Evolutionary conservation across 2,113 vertebrate species (phyloP).

Genomic region (Burhinus bistriatus): DNA sequence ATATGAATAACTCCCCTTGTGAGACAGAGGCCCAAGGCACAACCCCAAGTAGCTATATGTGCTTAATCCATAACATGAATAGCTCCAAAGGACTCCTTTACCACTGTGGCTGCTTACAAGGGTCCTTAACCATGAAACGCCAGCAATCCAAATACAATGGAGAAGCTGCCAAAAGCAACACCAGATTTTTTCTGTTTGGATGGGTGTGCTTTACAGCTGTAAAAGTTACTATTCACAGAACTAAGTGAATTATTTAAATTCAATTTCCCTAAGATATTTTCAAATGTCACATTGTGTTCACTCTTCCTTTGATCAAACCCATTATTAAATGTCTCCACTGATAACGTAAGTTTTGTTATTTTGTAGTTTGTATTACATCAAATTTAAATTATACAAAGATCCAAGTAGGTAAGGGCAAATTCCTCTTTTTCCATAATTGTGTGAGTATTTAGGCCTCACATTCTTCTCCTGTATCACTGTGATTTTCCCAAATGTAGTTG

Average conservation of each 20-base stretch:
- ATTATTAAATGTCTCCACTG: background rate
- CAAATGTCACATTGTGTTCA: background rate
- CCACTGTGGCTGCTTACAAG: slow-evolving; percentile 42
- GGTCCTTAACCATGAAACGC: slow-evolving; percentile 31
- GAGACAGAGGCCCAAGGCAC: slow-evolving; percentile 59
- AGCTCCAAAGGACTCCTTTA: slow-evolving; percentile 36
- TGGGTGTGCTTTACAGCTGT: slow-evolving; percentile 30
- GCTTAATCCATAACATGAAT: slow-evolving; percentile 53
- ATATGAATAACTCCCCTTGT: slow-evolving; percentile 61
- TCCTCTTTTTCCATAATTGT: background rate
- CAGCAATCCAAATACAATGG: slow-evolving; percentile 28
- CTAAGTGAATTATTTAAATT: slow-evolving; percentile 65
- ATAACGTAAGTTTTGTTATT: background rate
- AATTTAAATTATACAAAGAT: background rate
- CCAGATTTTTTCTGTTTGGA: background rate
- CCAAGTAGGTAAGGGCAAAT: background rate
- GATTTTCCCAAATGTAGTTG: background rate
- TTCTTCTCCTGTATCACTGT: background rate
- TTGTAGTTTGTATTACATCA: background rate
- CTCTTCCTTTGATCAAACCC: background rate
- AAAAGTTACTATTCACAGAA: slow-evolving; percentile 30
- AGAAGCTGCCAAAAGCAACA: slow-evolving; percentile 65
- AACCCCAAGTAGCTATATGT: slow-evolving; percentile 25
- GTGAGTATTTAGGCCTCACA: background rate
- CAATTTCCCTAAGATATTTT: slow-evolving; percentile 17